Conservation (phyloP, 2,888 invertebrate genomes). For the Actias luna region DNA sequence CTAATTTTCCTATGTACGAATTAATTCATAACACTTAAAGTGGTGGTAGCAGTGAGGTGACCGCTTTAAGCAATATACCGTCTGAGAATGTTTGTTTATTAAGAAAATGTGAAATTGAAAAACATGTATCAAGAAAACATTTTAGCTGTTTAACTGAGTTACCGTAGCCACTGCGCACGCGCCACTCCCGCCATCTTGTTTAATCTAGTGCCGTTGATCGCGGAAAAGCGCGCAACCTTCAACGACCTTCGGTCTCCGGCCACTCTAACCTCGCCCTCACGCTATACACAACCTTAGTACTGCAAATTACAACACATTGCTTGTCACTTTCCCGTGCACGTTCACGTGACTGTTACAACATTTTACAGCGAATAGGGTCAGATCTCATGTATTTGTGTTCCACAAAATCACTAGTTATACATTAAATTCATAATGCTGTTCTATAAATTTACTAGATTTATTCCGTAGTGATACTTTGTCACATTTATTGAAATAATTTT, state of each 20-base stretch:
- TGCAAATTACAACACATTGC: conserved; percentile 25
- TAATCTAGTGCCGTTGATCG: conserved; percentile 80
- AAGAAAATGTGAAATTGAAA: background rate
- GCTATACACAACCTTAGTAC: conserved; percentile 33
- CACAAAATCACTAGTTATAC: conserved; percentile 48
- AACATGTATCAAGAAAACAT: conserved; percentile 33
- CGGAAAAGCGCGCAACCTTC: conserved; percentile 81
- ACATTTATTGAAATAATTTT: conserved; percentile 54
- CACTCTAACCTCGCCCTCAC: conserved; percentile 53
- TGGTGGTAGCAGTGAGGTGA: no score
- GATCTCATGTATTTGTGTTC: conserved; percentile 62
- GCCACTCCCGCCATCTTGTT: conserved; percentile 79
- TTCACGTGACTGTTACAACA: conserved; percentile 26
- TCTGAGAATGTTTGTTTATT: no score
- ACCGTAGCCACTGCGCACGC: conserved; percentile 73
- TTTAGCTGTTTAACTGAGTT: conserved; percentile 58
- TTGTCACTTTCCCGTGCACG: conserved; percentile 31
- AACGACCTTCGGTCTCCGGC: conserved; percentile 81
- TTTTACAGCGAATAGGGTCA: conserved; percentile 34
- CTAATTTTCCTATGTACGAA: no score
- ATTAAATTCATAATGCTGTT: conserved; percentile 63
- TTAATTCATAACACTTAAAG: no score
- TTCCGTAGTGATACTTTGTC: conserved; percentile 67
- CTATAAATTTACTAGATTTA: conserved; percentile 68
- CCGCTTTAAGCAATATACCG: no score